A percentile compares a stretch with the other conserved stretches of the same genome.
phyloP scores from a whole-genome alignment of 2,113 vertebrate species.

The Stictonetta naevosa region DNA sequence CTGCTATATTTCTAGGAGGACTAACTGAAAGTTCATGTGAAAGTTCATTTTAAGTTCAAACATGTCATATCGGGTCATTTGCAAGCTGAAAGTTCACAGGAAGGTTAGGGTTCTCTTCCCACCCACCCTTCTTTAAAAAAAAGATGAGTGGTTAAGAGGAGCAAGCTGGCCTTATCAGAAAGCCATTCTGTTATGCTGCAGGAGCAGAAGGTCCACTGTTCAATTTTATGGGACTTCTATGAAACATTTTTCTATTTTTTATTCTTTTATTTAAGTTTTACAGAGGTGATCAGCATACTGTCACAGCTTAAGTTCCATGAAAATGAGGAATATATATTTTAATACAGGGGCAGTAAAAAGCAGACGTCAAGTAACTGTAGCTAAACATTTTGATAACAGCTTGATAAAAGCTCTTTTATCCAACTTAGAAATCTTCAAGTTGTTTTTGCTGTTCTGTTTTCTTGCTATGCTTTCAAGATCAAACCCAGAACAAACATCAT shows the following conservation, averaged over 20 bases:
- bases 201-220: neutral
- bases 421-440: neutral
- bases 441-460: neutral
- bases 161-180: conserved; percentile 35
- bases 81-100: conserved; percentile 81
- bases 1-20: conserved; percentile 78
- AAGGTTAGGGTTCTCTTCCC: conserved; percentile 64
- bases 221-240: neutral
- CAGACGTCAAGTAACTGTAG: neutral
- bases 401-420: neutral
- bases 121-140: neutral
- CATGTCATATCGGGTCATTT: conserved; percentile 78
- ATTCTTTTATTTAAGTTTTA: neutral
- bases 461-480: neutral
- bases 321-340: neutral
- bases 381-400: neutral
- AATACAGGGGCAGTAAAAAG: neutral
- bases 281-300: neutral
- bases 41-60: conserved; percentile 83
- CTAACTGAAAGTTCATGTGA: conserved; percentile 80
- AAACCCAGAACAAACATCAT: neutral
- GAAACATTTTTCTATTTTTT: too few species aligned
- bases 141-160: conserved; percentile 3
- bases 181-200: neutral
- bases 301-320: neutral